Evolutionary conservation across 1,140 invertebrate genomes (phyloP), one percentile per base, ranked within the genome.

Genomic region (Bradysia coprophila): DNA sequence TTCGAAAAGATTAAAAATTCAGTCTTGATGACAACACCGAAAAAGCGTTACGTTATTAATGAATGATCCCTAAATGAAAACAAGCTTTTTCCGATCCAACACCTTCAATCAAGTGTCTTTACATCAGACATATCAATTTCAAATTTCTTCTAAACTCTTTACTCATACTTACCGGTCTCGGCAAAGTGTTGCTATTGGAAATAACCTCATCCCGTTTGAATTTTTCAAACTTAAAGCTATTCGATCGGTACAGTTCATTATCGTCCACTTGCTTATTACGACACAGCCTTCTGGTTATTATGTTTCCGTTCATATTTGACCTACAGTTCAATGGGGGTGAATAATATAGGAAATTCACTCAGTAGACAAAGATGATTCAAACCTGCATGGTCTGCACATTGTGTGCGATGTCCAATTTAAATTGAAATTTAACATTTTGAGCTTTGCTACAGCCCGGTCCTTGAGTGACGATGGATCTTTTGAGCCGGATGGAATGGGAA

Each of bases 191-290:
- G 23, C 54, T 57, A 3, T 13, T 15, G 13, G 18, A 13, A 21
- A 53, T 43, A 45, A 60, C 65, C 42, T 61, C 55, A 47, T 78
- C 71, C 40, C 79, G 64, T 46, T 80, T 73, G 54, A 83, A 85
- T 36, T 78, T 65, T 58, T 85, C 80, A 53, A 85, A 84, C 62
- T 82, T 83, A 65, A 85, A 85, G 58, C 80, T 83, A 54, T 85
- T 83, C 46, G 78, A 82, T 42, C 81, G 72, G 55, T 84, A 83
- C 21, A 85, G 67, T 63, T 83, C 78, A 64, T 84, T 85, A 65
- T 82, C 80, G 48, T 76, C 74, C n/a, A 73, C 62, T 33, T 71
- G 66, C 21, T 68, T 59, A 13, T 69, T 68, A 44, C 72, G 70
- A 55, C 78, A 81, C 44, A 81, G 68, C 21, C 78, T 66, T 28